Base-by-base conservation (phyloP, 2,113 vertebrate genomes). In the Falcunculus frontatus region DNA sequence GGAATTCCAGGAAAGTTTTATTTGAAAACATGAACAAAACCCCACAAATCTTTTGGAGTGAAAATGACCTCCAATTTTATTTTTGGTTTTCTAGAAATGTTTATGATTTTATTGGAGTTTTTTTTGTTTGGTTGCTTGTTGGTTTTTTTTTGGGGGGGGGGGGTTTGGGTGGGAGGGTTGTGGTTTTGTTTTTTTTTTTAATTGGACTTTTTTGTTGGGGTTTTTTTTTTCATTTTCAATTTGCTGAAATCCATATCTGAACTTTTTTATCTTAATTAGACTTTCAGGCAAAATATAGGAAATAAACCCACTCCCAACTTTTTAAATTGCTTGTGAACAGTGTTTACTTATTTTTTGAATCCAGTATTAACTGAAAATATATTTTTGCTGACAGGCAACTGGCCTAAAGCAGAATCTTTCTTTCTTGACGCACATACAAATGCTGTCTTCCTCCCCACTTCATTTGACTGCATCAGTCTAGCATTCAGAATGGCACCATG, bases 21-120 rank as follows among this genome's bases (percentile, higher is more conserved):
- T 62, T 42, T 55, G 4, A 11, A 62, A 69, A 26, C 7, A 50
- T 20, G 27, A 22, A 9, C 3, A 47, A 75, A 35, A 13, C 1
- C 2, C 5, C 11, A 77, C 7, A 77, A 25, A 60, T 56, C 0
- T 49, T 76, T 76, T n/a, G 4, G 13, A 16, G 8, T 74, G 4
- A 47, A 86, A 89, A 79, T 32, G 0, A 17, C 4, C 2, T 5
- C 2, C 0, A 7, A 3, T 9, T 50, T n/a, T 47, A 16, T 23
- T 50, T 47, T 29, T 56, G 7, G 8, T 42, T 53, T 11, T 18
- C 33, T 23, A 52, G 9, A 59, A 74, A 59, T 46, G 8, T 3
- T 23, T 25, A 29, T 27, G 13, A 49, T 17, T 50, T 42, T 47
- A 17, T 26, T 35, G n/a, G 20, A 6, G 2, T 30, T 46, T 8